phyloP scores from a whole-genome alignment of 1,140 invertebrate genomes.

The Calephelis virginiensis region DNA sequence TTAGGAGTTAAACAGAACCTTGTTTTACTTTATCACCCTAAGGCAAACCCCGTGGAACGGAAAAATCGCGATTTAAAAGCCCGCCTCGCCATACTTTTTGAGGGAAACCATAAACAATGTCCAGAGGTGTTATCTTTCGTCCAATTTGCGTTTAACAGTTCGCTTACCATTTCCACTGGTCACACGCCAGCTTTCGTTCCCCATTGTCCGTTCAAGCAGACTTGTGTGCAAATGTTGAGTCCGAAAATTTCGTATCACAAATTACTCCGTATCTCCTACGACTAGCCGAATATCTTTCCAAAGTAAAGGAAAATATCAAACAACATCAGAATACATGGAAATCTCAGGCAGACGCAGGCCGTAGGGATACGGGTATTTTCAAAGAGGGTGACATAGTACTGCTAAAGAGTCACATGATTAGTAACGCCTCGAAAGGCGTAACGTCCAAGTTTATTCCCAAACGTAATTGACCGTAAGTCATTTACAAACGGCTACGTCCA shows the following conservation, averaged over 20 bases:
- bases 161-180: neutral
- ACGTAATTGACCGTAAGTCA: neutral
- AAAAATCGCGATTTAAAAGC: slow-evolving; percentile 64
- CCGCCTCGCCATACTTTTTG: slow-evolving; percentile 51
- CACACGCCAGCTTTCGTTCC: slow-evolving; percentile 39
- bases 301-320: too few species aligned
- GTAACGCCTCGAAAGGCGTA: neutral
- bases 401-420: neutral
- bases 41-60: slow-evolving; percentile 46
- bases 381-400: neutral
- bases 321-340: too few species aligned
- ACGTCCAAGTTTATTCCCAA: slow-evolving; percentile 4
- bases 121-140: neutral
- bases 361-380: too few species aligned
- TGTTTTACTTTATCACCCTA: slow-evolving; percentile 27
- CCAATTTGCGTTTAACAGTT: neutral
- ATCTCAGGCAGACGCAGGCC: too few species aligned
- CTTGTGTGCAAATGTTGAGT: slow-evolving; percentile 31
- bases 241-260: slow-evolving; percentile 44
- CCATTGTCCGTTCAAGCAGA: slow-evolving; percentile 32
- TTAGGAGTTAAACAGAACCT: too few species aligned
- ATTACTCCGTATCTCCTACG: slow-evolving; percentile 28
- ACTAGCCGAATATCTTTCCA: too few species aligned
- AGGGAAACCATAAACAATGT: slow-evolving; percentile 46
- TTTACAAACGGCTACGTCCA: neutral